Evolutionary conservation across 2,888 invertebrate species (phyloP).

Genomic region (Fragum sueziense): DNA sequence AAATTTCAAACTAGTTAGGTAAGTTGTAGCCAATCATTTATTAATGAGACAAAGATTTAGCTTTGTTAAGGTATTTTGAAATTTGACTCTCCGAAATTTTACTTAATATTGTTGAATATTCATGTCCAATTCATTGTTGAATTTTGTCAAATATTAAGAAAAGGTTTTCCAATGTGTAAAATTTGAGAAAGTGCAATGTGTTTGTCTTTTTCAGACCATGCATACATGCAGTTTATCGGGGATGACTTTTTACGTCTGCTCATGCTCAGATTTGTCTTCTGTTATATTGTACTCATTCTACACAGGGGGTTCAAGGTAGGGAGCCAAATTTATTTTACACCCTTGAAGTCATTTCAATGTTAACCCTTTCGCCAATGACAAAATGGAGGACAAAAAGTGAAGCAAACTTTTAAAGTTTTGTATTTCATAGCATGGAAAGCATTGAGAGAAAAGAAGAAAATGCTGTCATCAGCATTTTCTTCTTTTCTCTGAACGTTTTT

Average conservation of each 20-base stretch:
- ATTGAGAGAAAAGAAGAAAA: not conserved
- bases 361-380: not conserved
- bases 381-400: not conserved
- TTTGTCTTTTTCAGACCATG: conserved; percentile 79
- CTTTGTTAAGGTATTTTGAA: conserved; percentile 90
- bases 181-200: not conserved
- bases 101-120: conserved; percentile 95
- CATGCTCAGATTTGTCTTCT: conserved; percentile 95
- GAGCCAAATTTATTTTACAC: not conserved
- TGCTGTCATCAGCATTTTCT: no score
- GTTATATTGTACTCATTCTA: conserved; percentile 93
- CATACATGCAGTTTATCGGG: conserved; percentile 92
- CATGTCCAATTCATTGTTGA: conserved; percentile 95
- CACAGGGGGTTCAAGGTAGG: conserved; percentile 89
- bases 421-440: not conserved
- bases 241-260: conserved; percentile 96
- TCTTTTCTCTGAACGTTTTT: no score
- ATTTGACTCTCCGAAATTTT: conserved; percentile 98
- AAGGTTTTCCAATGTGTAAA: conserved; percentile 19
- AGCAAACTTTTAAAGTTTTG: not conserved
- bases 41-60: conserved; percentile 84
- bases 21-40: no score
- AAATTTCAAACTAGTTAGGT: no score
- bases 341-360: not conserved
- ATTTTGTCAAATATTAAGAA: conserved; percentile 78